phyloP scores from a whole-genome alignment of 2,888 invertebrate genomes.

The Watsonalla cultraria region DNA sequence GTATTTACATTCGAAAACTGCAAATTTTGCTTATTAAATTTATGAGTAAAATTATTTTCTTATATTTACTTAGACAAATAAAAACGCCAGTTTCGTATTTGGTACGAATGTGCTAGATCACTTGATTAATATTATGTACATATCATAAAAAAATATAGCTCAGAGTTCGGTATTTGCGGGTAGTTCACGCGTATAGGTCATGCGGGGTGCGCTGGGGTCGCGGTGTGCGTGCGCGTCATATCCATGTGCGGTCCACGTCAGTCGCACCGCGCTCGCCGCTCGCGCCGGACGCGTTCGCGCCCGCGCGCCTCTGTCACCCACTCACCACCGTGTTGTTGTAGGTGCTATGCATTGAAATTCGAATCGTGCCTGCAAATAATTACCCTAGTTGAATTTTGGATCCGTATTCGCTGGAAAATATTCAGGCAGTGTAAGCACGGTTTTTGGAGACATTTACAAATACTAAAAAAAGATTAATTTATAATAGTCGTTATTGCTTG shows the following conservation, averaged over 20 bases:
- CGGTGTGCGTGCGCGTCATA: conserved; percentile 40
- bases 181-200: conserved; percentile 57
- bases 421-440: not conserved
- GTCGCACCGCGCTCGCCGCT: conserved; percentile 37
- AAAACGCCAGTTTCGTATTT: not conserved
- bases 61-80: too few relatives aligned
- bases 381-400: not conserved
- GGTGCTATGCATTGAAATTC: conserved; percentile 72
- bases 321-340: conserved; percentile 66
- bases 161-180: conserved; percentile 9
- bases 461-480: too few relatives aligned
- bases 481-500: too few relatives aligned
- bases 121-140: not conserved
- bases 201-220: conserved; percentile 54
- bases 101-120: not conserved
- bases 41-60: too few relatives aligned
- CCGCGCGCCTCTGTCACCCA: conserved; percentile 60
- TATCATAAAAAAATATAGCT: conserved; percentile 6
- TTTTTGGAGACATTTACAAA: too few relatives aligned
- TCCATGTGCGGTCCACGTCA: conserved; percentile 51
- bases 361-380: conserved; percentile 58
- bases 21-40: too few relatives aligned
- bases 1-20: too few relatives aligned
- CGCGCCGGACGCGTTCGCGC: conserved; percentile 34
- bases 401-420: not conserved